phyloP scores from a whole-genome alignment of 2,888 invertebrate genomes.

The Augiades crinisus region DNA sequence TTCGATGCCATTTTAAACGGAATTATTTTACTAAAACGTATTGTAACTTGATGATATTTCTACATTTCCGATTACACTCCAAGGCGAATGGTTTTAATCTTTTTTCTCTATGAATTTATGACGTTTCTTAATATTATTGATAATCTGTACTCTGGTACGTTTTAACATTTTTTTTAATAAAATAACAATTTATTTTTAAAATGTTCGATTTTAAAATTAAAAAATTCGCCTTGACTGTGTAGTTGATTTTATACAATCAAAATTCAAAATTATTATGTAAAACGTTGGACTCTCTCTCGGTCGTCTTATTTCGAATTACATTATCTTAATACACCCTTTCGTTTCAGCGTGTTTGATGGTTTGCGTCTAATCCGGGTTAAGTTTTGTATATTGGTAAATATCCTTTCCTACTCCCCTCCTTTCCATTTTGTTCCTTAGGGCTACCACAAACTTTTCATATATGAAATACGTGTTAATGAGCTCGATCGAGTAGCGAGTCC shows the following conservation, averaged over 20 bases:
- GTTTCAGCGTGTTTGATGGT: conserved; percentile 80
- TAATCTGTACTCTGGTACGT: not conserved
- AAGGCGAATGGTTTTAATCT: conserved; percentile 1
- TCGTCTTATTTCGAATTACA: conserved; percentile 38
- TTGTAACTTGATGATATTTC: conserved; percentile 26
- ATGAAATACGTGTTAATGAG: conserved; percentile 28
- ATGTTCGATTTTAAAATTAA: not conserved
- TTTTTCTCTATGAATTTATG: not conserved
- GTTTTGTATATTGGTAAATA: conserved; percentile 72
- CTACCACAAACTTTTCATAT: conserved; percentile 68
- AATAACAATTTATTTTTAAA: not conserved
- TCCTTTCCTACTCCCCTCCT: conserved; percentile 43
- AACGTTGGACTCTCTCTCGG: conserved; percentile 71
- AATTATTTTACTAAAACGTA: conserved; percentile 36
- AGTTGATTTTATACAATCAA: conserved; percentile 33
- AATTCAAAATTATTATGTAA: conserved; percentile 51
- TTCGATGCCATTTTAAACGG: conserved; percentile 67
- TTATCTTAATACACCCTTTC: conserved; percentile 44
- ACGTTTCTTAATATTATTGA: not conserved
- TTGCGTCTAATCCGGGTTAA: conserved; percentile 78
- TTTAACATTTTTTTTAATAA: not conserved
- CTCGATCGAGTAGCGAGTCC: conserved; percentile 64
- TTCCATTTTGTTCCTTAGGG: conserved; percentile 37
- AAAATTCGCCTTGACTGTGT: conserved; percentile 13
- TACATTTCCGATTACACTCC: conserved; percentile 19